Evolutionary conservation across 2,888 invertebrate genomes (phyloP), one percentile per base, ranked within the genome.

Genomic region (Hydrotaea diabolus): DNA sequence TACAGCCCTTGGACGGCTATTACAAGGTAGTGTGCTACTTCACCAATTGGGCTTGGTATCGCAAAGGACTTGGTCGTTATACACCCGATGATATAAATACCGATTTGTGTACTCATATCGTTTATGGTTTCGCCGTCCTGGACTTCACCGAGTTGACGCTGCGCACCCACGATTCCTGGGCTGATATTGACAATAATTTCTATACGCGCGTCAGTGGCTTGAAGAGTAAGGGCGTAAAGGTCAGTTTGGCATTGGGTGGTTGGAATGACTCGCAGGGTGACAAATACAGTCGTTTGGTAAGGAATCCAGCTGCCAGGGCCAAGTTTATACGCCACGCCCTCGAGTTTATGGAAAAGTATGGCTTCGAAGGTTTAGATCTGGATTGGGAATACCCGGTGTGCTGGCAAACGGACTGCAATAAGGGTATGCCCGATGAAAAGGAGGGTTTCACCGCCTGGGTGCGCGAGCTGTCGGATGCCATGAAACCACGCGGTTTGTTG

Each of bases 261-360:
- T 98, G 98, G 98, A 98, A 97, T 90, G 97, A 98, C 91, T 98
- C 97, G 0, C 95, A 95, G 46, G 97, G 97, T 0, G 97, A 97
- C 90, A 98, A 98, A 90, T 98, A 98, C 92, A 97, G 97, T 26
- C 94, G 96, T 82, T 91, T 98, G 23, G 97, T 97, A 0, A 96
- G 97, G 88, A 95, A 94, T 90, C 95, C 96, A 0, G 91, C 94
- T 0, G 95, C 96, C 0, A 94, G 97, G 73, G 93, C 93, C 0
- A 94, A 95, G 86, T 98, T 98, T 89, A 94, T 97, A 9, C 93
- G 94, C 5, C 96, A 97, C 87, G 95, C 95, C 0, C 89, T 97
- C 0, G 93, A 95, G 85, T 97, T 98, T 90, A 93, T 98, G 64
- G 95, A 96, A 86, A 95, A 96, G 89, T 95, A 96, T 88, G 94